These are phyloP conservation scores for Diogma glabrata DNA, from an alignment of 2,888 invertebrate species.

Conservation along the genomic window DNA sequence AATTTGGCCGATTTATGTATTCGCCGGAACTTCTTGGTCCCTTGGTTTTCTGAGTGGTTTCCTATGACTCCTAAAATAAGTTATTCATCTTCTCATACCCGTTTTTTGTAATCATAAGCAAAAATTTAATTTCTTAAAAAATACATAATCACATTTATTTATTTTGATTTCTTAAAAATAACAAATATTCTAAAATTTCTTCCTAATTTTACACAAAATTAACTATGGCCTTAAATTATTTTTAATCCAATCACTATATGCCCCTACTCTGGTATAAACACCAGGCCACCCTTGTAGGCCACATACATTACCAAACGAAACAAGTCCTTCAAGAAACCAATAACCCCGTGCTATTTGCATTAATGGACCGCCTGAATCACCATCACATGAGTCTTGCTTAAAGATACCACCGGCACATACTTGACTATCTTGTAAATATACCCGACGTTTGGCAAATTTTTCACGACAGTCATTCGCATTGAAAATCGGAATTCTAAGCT, in stretches of 20 bases:
- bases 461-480: constrained; percentile 38
- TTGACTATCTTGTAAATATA: constrained; percentile 34
- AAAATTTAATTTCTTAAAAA: no score
- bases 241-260: constrained; percentile 42
- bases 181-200: no score
- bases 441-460: constrained; percentile 25
- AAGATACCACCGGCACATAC: constrained; percentile 58
- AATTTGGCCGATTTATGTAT: no score
- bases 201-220: no score
- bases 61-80: no score
- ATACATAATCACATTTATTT: no score
- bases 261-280: constrained; percentile 51
- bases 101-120: no score
- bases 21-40: no score
- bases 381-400: constrained; percentile 58
- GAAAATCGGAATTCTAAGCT: constrained; percentile 39
- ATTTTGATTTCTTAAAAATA: no score
- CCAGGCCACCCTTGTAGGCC: constrained; percentile 51
- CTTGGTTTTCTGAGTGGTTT: no score
- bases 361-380: constrained; percentile 67
- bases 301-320: constrained; percentile 56
- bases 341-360: constrained; percentile 42
- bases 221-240: constrained; percentile 21
- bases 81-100: no score
- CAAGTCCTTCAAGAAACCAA: constrained; percentile 50